Evolutionary conservation across 2,888 invertebrate species (phyloP).

Genomic region (Drosophila maculinotata): DNA sequence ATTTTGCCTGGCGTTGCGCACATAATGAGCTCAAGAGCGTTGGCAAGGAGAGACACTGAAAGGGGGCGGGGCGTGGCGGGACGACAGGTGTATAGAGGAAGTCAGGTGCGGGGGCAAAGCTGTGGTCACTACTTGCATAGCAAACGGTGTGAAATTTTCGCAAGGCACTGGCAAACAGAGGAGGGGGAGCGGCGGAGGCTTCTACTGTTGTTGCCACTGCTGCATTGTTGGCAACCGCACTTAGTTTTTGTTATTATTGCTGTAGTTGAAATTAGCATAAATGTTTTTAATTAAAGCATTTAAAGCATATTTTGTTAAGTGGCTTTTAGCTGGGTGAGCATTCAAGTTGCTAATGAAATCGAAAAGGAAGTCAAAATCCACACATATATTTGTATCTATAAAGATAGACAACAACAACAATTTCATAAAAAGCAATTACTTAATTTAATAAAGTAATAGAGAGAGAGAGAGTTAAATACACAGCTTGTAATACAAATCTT

Average conservation of each 20-base stretch:
- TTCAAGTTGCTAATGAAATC: conserved; percentile 59
- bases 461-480: too few relatives aligned
- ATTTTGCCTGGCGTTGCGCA: conserved; percentile 63
- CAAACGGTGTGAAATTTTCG: conserved; percentile 73
- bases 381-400: too few relatives aligned
- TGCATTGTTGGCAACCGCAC: conserved; percentile 59
- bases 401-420: too few relatives aligned
- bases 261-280: conserved; percentile 70
- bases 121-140: conserved; percentile 66
- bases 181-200: background rate
- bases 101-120: conserved; percentile 22
- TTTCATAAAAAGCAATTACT: too few relatives aligned
- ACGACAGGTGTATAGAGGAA: conserved; percentile 6
- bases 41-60: background rate
- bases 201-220: background rate
- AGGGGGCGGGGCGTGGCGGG: background rate
- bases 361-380: conserved; percentile 42
- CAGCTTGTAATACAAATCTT: too few relatives aligned
- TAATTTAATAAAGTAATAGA: too few relatives aligned
- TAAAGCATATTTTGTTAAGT: conserved; percentile 72
- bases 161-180: conserved; percentile 19
- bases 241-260: conserved; percentile 58
- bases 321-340: conserved; percentile 43
- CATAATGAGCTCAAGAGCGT: conserved; percentile 66
- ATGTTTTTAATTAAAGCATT: conserved; percentile 76